Percentiles rank a stretch among this genome's conserved stretches.
These are phyloP conservation scores for Sitta carolinensis DNA, from an alignment of 2,797 vertebrate species.

Conservation along the genomic window DNA sequence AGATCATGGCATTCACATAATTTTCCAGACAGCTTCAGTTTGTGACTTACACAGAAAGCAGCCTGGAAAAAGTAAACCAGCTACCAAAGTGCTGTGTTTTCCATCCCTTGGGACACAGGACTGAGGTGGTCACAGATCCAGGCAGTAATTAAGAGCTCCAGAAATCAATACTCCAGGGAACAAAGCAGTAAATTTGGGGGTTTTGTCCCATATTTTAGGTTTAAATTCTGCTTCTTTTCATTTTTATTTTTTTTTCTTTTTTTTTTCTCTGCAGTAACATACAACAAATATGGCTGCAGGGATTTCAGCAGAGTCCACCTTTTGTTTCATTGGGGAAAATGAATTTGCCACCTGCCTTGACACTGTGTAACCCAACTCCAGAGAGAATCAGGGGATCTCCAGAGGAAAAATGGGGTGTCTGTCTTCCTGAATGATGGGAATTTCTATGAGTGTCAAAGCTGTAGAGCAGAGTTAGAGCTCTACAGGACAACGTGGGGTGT, in stretches of 20 bases:
- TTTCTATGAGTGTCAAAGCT: not conserved
- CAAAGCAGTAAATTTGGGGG: not conserved
- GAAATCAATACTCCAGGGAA: not conserved
- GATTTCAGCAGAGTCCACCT: not conserved
- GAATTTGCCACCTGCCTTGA: not conserved
- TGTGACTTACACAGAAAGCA: not conserved
- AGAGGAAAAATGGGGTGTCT: not conserved
- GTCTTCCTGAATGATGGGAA: not conserved
- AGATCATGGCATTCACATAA: not conserved
- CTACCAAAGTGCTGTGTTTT: not conserved
- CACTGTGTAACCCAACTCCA: not conserved
- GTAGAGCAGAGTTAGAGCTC: not conserved
- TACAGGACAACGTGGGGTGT: not conserved
- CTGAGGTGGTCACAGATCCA: not conserved
- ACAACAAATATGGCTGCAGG: not conserved
- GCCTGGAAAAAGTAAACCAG: slow-evolving; percentile 12
- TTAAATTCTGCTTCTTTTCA: not conserved
- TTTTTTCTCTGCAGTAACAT: not conserved
- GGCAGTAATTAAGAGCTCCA: not conserved
- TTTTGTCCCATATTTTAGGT: not conserved
- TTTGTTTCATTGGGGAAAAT: not conserved
- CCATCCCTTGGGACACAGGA: not conserved
- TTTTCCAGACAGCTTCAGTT: slow-evolving; percentile 18
- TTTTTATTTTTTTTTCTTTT: not conserved
- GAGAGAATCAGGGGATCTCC: not conserved